phyloP scores from a whole-genome alignment of 1,140 invertebrate genomes.

The Drosophila pseudoobscura region DNA sequence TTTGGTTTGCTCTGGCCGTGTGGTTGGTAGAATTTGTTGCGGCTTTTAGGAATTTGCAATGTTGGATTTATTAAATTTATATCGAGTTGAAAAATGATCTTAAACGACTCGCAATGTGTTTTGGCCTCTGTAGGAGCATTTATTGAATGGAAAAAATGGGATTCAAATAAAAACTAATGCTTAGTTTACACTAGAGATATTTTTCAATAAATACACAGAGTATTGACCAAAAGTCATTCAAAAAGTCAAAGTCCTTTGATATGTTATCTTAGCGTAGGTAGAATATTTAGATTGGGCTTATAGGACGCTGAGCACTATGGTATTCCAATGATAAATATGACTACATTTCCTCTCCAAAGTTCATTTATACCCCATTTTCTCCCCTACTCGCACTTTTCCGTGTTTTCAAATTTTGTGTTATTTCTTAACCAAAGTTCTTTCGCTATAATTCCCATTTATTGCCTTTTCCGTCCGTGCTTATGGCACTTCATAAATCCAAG shows the following conservation, averaged over 20 bases:
- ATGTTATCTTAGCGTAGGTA: too few relatives aligned
- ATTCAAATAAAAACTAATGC: too few relatives aligned
- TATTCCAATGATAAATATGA: too few relatives aligned
- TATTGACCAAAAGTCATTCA: too few relatives aligned
- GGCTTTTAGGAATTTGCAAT: slow-evolving; percentile 7
- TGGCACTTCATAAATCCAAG: slow-evolving; percentile 44
- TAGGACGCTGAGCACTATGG: too few relatives aligned
- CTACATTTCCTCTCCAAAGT: neutral
- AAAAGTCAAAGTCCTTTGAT: too few relatives aligned
- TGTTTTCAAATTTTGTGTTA: neutral
- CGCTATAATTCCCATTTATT: slow-evolving; percentile 40
- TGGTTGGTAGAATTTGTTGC: slow-evolving; percentile 3
- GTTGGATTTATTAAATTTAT: slow-evolving; percentile 8
- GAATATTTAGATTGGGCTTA: too few relatives aligned
- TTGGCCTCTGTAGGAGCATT: too few relatives aligned
- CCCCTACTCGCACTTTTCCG: neutral
- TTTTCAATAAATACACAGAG: too few relatives aligned
- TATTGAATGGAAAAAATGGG: too few relatives aligned
- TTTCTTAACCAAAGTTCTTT: slow-evolving; percentile 26
- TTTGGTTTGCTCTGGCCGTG: slow-evolving; percentile 5
- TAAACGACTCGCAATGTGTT: neutral
- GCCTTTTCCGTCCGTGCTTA: slow-evolving; percentile 29
- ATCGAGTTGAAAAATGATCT: neutral
- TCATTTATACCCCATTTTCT: too few relatives aligned
- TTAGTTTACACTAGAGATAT: too few relatives aligned